Evolutionary conservation across 2,888 invertebrate genomes (phyloP).

Genomic region (Ptychoptera contaminata): DNA sequence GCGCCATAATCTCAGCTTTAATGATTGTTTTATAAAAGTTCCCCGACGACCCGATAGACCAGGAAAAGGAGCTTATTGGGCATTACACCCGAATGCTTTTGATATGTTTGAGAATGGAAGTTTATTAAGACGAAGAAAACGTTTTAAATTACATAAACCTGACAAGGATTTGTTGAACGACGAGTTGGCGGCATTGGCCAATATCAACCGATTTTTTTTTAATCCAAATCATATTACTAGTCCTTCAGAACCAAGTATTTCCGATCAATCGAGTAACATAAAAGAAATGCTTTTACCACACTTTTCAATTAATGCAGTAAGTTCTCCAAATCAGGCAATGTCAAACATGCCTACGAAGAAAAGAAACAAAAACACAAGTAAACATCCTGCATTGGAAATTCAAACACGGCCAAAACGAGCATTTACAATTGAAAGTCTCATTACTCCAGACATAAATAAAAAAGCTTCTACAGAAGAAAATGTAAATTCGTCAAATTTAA

Average conservation of each 20-base stretch:
- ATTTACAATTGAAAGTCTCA: slow-evolving; percentile 78
- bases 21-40: slow-evolving; percentile 90
- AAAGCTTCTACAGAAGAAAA: background rate
- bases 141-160: slow-evolving; percentile 43
- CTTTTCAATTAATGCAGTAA: slow-evolving; percentile 5
- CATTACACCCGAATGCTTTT: slow-evolving; percentile 63
- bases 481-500: background rate
- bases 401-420: slow-evolving; percentile 42
- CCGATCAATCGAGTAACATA: too few species aligned
- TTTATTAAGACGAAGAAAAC: slow-evolving; percentile 41
- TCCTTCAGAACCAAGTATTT: slow-evolving; percentile 29
- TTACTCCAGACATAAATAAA: slow-evolving; percentile 47
- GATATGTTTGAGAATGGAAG: slow-evolving; percentile 67
- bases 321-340: slow-evolving; percentile 13
- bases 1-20: slow-evolving; percentile 88
- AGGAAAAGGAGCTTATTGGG: slow-evolving; percentile 77
- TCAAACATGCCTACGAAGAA: slow-evolving; percentile 19
- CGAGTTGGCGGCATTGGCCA: slow-evolving; percentile 55
- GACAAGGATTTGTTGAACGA: slow-evolving; percentile 47
- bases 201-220: slow-evolving; percentile 54
- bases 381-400: slow-evolving; percentile 13
- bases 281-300: slow-evolving; percentile 9
- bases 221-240: slow-evolving; percentile 33
- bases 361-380: slow-evolving; percentile 7
- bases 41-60: slow-evolving; percentile 64